phyloP scores from a whole-genome alignment of 2,113 vertebrate species.

The Pipa parva region DNA sequence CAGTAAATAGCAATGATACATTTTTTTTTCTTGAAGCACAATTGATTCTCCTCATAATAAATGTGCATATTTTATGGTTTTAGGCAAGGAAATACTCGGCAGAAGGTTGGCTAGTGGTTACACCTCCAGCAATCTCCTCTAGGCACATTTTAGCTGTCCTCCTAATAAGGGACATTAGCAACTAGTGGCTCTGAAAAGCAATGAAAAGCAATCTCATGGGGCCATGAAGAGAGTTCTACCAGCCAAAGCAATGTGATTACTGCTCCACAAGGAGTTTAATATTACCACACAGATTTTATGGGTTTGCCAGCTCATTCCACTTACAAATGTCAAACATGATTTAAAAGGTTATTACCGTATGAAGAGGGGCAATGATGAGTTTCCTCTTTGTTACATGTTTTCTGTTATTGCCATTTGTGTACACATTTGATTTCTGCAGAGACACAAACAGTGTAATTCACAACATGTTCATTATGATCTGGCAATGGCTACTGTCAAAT shows the following conservation, averaged over 20 bases:
- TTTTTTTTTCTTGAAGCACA: conserved; percentile 57
- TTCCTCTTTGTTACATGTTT: conserved; percentile 57
- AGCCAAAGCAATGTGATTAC: conserved; percentile 83
- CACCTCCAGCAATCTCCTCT: conserved; percentile 56
- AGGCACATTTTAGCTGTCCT: conserved; percentile 61
- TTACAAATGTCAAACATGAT: conserved; percentile 86
- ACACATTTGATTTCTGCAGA: not conserved
- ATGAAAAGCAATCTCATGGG: conserved; percentile 64
- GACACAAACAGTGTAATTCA: not conserved
- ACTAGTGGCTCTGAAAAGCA: conserved; percentile 73
- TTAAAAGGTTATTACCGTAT: conserved; percentile 82
- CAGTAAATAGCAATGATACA: conserved; percentile 57
- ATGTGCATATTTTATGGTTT: conserved; percentile 66
- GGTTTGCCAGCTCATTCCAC: conserved; percentile 66
- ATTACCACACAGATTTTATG: conserved; percentile 71
- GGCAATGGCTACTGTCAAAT: not conserved
- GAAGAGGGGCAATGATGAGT: conserved; percentile 51
- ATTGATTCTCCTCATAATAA: conserved; percentile 56
- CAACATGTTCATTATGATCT: not conserved
- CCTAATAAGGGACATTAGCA: conserved; percentile 77
- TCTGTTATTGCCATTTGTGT: conserved; percentile 46
- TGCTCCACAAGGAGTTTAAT: conserved; percentile 72
- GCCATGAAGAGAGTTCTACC: conserved; percentile 75
- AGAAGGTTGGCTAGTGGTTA: conserved; percentile 62
- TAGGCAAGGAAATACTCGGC: conserved; percentile 47